phyloP scores from a whole-genome alignment of 1,140 invertebrate genomes.

The Drosophila mauritiana region DNA sequence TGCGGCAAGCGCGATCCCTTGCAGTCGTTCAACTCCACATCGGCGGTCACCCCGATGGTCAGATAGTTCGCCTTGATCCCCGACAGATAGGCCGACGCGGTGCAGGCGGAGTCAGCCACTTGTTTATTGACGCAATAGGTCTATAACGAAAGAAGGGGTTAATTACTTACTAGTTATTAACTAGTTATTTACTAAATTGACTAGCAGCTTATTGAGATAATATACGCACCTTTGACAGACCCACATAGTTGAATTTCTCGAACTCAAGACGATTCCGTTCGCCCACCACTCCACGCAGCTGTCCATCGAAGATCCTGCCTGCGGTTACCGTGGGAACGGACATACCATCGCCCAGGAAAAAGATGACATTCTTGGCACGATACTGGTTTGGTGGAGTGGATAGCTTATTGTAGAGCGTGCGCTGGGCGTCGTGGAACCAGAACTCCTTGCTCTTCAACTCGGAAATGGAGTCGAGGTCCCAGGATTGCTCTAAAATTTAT shows the following conservation, averaged over 20 bases:
- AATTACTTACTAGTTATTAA: not conserved
- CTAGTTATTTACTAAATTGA: constrained; percentile 1
- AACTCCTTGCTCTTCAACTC: constrained; percentile 66
- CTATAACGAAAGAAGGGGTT: constrained; percentile 24
- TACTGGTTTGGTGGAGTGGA: constrained; percentile 69
- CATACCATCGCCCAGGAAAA: constrained; percentile 93
- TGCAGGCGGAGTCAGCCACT: constrained; percentile 92
- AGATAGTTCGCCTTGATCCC: constrained; percentile 90
- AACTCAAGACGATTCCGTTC: constrained; percentile 90
- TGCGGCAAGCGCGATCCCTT: constrained; percentile 86
- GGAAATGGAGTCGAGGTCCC: constrained; percentile 42
- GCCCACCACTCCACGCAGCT: constrained; percentile 86
- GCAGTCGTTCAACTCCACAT: constrained; percentile 88
- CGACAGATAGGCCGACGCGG: constrained; percentile 88
- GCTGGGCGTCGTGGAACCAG: constrained; percentile 72
- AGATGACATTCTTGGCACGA: constrained; percentile 89
- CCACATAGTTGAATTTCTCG: constrained; percentile 90
- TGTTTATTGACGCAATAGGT: constrained; percentile 90
- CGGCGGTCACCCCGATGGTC: constrained; percentile 87
- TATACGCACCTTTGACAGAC: constrained; percentile 88
- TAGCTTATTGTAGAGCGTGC: constrained; percentile 60
- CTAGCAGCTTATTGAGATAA: constrained; percentile 11
- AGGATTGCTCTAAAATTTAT: constrained; percentile 38
- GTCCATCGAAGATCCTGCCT: constrained; percentile 89
- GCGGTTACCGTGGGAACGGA: constrained; percentile 90